A percentile compares a stretch with the other conserved stretches of the same genome.
phyloP scores from a whole-genome alignment of 2,113 vertebrate genomes.

The Eptesicus fuscus region DNA sequence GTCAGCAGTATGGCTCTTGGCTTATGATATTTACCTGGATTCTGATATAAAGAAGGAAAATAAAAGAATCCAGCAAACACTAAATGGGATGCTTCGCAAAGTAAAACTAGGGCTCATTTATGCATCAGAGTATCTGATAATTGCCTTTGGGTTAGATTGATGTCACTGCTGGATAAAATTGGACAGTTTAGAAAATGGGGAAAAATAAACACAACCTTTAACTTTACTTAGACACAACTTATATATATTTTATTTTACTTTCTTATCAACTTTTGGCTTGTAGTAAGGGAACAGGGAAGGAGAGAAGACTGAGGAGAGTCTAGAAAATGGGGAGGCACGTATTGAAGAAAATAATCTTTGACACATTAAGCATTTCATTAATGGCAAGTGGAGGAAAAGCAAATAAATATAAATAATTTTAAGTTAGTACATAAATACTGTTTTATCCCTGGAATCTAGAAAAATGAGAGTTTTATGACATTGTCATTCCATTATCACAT shows the following conservation, averaged over 20 bases:
- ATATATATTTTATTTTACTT: conserved; percentile 44
- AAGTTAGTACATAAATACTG: not conserved
- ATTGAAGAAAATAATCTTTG: not conserved
- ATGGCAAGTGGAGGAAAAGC: not conserved
- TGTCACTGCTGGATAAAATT: conserved; percentile 66
- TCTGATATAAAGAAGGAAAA: conserved; percentile 34
- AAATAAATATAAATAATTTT: not conserved
- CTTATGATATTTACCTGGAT: not conserved
- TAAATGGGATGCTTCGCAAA: conserved; percentile 14
- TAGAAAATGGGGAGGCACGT: not conserved
- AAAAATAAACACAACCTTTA: conserved; percentile 55
- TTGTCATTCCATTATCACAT: not conserved
- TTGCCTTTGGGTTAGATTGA: conserved; percentile 61
- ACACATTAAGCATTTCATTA: not conserved
- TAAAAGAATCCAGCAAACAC: conserved; percentile 40
- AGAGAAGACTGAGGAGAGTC: not conserved
- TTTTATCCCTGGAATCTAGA: not conserved
- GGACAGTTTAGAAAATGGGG: conserved; percentile 49
- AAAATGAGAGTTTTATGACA: not conserved
- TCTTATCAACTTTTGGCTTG: conserved; percentile 39
- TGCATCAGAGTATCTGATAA: conserved; percentile 55
- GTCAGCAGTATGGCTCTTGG: not conserved
- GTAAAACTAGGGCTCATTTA: conserved; percentile 29
- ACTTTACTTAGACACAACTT: conserved; percentile 57
- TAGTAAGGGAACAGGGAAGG: not conserved